phyloP scores from a whole-genome alignment of 2,113 vertebrate species.

The Dipodomys stephensi region DNA sequence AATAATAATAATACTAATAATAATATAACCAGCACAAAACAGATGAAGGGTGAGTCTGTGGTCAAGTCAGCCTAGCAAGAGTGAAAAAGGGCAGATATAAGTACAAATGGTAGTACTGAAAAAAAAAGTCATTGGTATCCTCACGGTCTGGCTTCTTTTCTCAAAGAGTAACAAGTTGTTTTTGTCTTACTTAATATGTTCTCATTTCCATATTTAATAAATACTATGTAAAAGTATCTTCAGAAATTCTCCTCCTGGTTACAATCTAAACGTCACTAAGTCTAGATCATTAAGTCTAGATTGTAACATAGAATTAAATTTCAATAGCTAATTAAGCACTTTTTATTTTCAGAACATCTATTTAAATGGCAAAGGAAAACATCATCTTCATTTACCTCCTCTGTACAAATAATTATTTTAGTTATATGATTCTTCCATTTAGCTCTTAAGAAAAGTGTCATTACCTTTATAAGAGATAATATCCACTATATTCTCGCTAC shows the following conservation, averaged over 20 bases:
- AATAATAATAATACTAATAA: too few relatives aligned
- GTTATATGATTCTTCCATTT: not conserved
- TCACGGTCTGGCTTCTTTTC: too few relatives aligned
- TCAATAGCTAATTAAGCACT: constrained; percentile 47
- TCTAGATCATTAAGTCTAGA: not conserved
- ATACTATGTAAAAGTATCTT: not conserved
- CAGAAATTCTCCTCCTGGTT: not conserved
- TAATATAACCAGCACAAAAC: too few relatives aligned
- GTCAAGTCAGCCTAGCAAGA: too few relatives aligned
- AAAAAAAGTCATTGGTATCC: too few relatives aligned
- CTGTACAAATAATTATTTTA: not conserved
- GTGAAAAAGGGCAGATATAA: too few relatives aligned
- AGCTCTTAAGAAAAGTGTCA: not conserved
- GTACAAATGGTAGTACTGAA: too few relatives aligned
- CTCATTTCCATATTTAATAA: not conserved
- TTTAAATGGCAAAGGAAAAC: not conserved
- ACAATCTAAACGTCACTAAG: not conserved
- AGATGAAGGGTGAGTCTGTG: too few relatives aligned
- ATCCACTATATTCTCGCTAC: not conserved
- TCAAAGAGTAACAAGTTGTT: too few relatives aligned
- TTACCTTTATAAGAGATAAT: not conserved
- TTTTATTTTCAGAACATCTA: constrained; percentile 18
- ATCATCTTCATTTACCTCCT: not conserved
- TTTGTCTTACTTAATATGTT: not conserved
- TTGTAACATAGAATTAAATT: constrained; percentile 43